Conservation (phyloP, 1,140 invertebrate species). For the Oncopodura yosiiana region DNA sequence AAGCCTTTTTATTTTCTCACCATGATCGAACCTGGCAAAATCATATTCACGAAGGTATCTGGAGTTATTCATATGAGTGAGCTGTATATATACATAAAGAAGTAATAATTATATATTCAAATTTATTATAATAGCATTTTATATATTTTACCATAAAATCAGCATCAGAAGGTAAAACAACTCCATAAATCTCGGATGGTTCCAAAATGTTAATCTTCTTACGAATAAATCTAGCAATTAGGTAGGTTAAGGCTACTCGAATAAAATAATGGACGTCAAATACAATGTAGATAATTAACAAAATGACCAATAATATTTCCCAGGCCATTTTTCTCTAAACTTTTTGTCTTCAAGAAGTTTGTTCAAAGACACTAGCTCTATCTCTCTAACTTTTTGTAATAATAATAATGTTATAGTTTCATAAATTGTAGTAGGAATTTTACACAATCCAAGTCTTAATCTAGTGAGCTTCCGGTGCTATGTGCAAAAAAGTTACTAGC, state of each 20-base stretch:
- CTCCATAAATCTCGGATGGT: slow-evolving; percentile 50
- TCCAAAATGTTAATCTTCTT: slow-evolving; percentile 54
- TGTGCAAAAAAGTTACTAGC: too few species aligned
- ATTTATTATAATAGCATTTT: background rate
- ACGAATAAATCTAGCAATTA: slow-evolving; percentile 52
- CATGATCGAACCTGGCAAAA: slow-evolving; percentile 63
- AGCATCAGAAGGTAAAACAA: slow-evolving; percentile 20
- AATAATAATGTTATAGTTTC: background rate
- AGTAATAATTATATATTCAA: too few species aligned
- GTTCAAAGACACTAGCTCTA: too few species aligned
- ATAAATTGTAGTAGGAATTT: background rate
- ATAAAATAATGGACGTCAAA: slow-evolving; percentile 60
- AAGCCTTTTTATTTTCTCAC: too few species aligned
- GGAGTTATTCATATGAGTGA: slow-evolving; percentile 76
- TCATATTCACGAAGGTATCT: slow-evolving; percentile 70
- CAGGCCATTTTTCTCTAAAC: slow-evolving; percentile 11
- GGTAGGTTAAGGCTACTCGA: slow-evolving; percentile 51
- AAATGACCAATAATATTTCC: slow-evolving; percentile 39
- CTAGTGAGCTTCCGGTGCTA: too few species aligned
- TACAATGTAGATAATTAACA: slow-evolving; percentile 47
- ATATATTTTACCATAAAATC: slow-evolving; percentile 17
- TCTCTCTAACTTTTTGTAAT: background rate
- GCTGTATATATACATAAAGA: too few species aligned
- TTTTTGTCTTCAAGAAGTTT: too few species aligned
- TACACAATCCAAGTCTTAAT: too few species aligned